Base-by-base conservation (phyloP, 1,140 invertebrate genomes). In the Drosophila sproati region DNA sequence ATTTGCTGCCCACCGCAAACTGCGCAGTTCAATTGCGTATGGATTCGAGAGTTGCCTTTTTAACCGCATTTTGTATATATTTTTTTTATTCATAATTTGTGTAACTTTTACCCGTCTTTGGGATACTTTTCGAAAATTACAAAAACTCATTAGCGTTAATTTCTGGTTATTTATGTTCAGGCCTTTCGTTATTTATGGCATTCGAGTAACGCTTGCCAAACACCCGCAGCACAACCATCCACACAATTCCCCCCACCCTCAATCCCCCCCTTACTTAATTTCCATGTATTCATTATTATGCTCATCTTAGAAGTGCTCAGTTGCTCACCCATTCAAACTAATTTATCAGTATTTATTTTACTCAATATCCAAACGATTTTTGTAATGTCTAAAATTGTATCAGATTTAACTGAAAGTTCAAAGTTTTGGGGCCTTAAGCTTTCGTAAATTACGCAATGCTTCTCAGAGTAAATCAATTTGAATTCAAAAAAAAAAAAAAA, bases 121-220 rank as follows among this genome's bases (percentile, higher is more conserved):
- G 34, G 39, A 12, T 55, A 54, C 29, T 56, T 75, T 71, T 71
- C 41, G n/a, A 78, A 20, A 83, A 79, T 79, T 73, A 77, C 50
- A 77, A 79, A 82, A 83, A 70, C 76, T 79, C 80, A 83, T 83
- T 83, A 83, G 76, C 54, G 75, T 39, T 82, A 43, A 78, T 73
- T 78, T 77, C 39, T 32, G 10, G 10, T 74, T 67, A 59, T 64
- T 78, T 82, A 68, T 71, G 59, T 45, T 37, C 39, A 34, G 34
- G 45, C 51, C 52, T 55, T 71, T 72, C 32, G 39, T 82, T 62
- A 82, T 82, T 82, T 82, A 82, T 82, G 67, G 61, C 77, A 34
- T 48, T 61, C 28, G n/a, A 20, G 20, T 48, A 62, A 31, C 20
- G 47, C 41, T 32, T 31, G 12, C 45, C 39, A 45, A 51, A 45